Conservation (phyloP, 1,140 invertebrate species). For the Aphelenchoides fujianensis region DNA sequence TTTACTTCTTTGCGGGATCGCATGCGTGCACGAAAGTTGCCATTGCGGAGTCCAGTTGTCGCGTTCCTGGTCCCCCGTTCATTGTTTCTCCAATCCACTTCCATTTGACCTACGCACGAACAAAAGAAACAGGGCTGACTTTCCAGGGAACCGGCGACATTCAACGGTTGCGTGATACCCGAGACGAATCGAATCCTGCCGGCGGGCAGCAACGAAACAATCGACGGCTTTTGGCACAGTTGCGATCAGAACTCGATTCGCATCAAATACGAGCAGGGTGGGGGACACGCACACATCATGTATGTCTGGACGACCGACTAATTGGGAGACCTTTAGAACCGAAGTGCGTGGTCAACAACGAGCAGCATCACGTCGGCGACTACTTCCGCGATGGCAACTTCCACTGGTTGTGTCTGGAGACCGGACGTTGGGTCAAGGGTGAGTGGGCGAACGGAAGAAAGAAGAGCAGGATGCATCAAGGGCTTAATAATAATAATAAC, state of each 20-base stretch:
- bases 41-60: no score
- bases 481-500: no score
- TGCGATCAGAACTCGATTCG: constrained; percentile 46
- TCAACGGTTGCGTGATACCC: constrained; percentile 44
- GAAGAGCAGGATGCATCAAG: neutral
- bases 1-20: no score
- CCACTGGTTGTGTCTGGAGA: constrained; percentile 59
- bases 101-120: no score
- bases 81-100: no score
- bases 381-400: constrained; percentile 56
- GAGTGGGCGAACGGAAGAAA: neutral
- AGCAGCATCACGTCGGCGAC: constrained; percentile 49
- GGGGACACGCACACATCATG: neutral
- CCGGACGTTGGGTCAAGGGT: constrained; percentile 60
- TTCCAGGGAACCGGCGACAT: constrained; percentile 40
- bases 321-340: constrained; percentile 42
- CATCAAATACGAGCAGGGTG: constrained; percentile 55
- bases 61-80: no score
- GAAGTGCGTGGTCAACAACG: constrained; percentile 46
- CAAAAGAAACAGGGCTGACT: no score
- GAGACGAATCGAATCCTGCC: constrained; percentile 22
- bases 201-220: constrained; percentile 48
- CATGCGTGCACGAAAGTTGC: no score
- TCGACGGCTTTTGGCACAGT: constrained; percentile 53
- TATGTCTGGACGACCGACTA: constrained; percentile 3